Base-by-base conservation (phyloP, 2,113 vertebrate species). In the Rana temporaria region DNA sequence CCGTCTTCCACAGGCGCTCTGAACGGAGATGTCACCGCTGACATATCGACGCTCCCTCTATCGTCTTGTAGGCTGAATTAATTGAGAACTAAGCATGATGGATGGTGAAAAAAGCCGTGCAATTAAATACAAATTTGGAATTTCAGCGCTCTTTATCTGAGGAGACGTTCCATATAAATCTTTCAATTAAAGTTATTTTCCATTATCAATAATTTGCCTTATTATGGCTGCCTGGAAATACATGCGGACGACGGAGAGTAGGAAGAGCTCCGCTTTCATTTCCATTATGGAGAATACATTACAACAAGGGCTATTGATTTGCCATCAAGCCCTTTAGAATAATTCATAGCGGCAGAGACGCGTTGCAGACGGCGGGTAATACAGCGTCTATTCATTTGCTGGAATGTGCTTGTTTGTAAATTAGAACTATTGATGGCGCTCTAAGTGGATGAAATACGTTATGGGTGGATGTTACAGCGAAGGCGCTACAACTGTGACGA, bases 131-230 rank as follows among this genome's bases (percentile, higher is more conserved):
- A 65, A 77, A 64, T 64, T 32, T 64, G 76, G 38, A 70, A 80
- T 1, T 80, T 55, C 69, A 65, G 64, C 73, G 73, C 70, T 64
- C 42, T 73, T 64, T 73, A n/a, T 72, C 48, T n/a, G 42, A 72
- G 22, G 52, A 55, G 48, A 81, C 57, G 32, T 34, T 65, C 48
- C 22, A 24, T 62, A 64, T 73, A 64, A 64, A 64, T 65, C 59
- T 64, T 72, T 63, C 69, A 72, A 65, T 81, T 64, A 81, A 30
- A 56, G 55, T 26, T 18, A 26, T 74, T 57, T 52, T 66, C 38
- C 80, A 57, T 72, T 73, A 82, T 75, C 62, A 66, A 59, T 82
- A 73, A 82, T 82, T 56, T 59, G 48, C 62, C 62, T 82, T 22
- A 65, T 82, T 66, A 82, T 59, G 18, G 70, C 48, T 75, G 80